Percentiles rank a stretch among this genome's conserved stretches.
Conservation (phyloP, 2,113 vertebrate species). For the Pavo muticus region DNA sequence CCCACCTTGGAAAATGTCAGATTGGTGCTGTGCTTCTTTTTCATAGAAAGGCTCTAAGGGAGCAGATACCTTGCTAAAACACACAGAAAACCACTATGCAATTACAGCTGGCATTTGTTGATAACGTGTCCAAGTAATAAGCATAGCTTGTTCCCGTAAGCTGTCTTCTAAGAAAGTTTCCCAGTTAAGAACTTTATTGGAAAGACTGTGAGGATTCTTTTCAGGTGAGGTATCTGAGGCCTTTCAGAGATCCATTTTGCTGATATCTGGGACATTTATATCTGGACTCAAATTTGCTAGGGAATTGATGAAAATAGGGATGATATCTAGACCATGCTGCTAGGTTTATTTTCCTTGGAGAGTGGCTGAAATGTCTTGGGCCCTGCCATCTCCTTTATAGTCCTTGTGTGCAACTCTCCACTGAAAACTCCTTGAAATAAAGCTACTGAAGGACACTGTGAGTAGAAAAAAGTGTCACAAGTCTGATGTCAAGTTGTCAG, state of each 20-base stretch:
- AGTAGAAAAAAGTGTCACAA: neutral
- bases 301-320: slow-evolving; percentile 69
- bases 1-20: neutral
- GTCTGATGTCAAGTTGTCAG: neutral
- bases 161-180: neutral
- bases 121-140: rapidly evolving
- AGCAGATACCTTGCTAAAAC: neutral
- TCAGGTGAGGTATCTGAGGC: slow-evolving; percentile 40
- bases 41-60: rapidly evolving
- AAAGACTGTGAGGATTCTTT: slow-evolving; percentile 8
- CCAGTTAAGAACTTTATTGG: neutral
- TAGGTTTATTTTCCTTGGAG: slow-evolving; percentile 60
- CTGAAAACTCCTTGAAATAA: slow-evolving; percentile 57
- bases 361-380: slow-evolving; percentile 40
- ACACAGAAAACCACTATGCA: neutral
- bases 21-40: neutral
- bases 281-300: slow-evolving; percentile 50
- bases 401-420: slow-evolving; percentile 31
- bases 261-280: slow-evolving; percentile 65
- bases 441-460: slow-evolving; percentile 24
- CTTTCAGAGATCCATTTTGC: slow-evolving; percentile 49
- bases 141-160: neutral
- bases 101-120: neutral
- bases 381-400: slow-evolving; percentile 31
- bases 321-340: slow-evolving; percentile 54